Percentiles rank a stretch among this genome's conserved stretches.
Conservation (phyloP, 2,113 vertebrate genomes). For the Vireo altiloquus region DNA sequence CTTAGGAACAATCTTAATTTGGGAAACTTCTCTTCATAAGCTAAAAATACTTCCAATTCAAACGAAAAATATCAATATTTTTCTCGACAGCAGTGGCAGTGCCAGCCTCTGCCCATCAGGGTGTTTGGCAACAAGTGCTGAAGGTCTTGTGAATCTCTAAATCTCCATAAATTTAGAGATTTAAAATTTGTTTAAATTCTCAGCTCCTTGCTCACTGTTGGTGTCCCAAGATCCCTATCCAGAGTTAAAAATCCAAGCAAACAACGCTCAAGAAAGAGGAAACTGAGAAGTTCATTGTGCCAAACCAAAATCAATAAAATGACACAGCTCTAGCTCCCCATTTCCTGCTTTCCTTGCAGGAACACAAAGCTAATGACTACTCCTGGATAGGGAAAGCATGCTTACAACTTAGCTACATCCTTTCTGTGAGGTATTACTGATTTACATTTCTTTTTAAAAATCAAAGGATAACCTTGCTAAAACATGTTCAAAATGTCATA, state of each 20-base stretch:
- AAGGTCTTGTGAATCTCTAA: neutral
- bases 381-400: slow-evolving; percentile 3
- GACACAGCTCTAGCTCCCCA: neutral
- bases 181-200: neutral
- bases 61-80: neutral
- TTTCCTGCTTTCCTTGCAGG: slow-evolving; percentile 17
- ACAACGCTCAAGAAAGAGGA: neutral
- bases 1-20: neutral
- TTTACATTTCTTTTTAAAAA: neutral
- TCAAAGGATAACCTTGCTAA: neutral
- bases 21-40: neutral
- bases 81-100: neutral
- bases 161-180: neutral
- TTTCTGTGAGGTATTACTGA: neutral
- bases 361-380: slow-evolving; percentile 8
- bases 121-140: neutral
- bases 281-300: slow-evolving; percentile 10
- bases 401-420: neutral
- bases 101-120: neutral
- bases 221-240: neutral
- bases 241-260: slow-evolving; percentile 23
- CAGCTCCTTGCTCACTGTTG: neutral
- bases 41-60: neutral
- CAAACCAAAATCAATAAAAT: slow-evolving; percentile 44
- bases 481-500: neutral